A percentile compares a stretch with the other conserved stretches of the same genome.
phyloP scores from a whole-genome alignment of 2,888 invertebrate species.

The Aspidapion aeneum region DNA sequence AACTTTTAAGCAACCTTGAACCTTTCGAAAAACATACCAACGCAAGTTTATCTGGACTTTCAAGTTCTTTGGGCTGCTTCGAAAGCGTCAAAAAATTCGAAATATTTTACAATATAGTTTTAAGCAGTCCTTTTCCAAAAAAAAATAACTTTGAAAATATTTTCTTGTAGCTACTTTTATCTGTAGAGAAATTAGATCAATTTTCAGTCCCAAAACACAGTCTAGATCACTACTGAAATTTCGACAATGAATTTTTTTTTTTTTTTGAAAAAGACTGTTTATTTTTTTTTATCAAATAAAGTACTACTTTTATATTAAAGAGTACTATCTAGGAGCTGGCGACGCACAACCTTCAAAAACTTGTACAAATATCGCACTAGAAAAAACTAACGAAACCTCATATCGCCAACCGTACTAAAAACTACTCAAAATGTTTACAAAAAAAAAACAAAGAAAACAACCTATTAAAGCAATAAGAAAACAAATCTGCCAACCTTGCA shows the following conservation, averaged over 20 bases:
- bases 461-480: conserved; percentile 35
- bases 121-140: no score
- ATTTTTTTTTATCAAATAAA: conserved; percentile 22
- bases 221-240: no score
- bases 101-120: background rate
- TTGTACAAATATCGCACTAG: conserved; percentile 34
- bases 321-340: conserved; percentile 36
- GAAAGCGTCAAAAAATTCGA: background rate
- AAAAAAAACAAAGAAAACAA: conserved; percentile 30
- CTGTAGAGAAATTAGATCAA: no score
- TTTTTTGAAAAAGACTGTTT: conserved; percentile 16
- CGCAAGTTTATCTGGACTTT: conserved; percentile 25
- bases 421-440: conserved; percentile 30
- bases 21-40: conserved; percentile 5
- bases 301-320: conserved; percentile 23
- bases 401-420: conserved; percentile 39
- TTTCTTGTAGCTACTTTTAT: no score
- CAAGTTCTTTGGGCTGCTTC: conserved; percentile 25
- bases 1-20: conserved; percentile 14
- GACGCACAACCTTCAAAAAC: conserved; percentile 44
- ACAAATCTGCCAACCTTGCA: conserved; percentile 34
- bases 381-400: conserved; percentile 36
- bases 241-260: no score
- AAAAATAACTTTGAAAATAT: no score
- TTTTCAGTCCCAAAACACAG: no score